Conservation (phyloP, 2,797 vertebrate species). For the Eulemur rubriventer region DNA sequence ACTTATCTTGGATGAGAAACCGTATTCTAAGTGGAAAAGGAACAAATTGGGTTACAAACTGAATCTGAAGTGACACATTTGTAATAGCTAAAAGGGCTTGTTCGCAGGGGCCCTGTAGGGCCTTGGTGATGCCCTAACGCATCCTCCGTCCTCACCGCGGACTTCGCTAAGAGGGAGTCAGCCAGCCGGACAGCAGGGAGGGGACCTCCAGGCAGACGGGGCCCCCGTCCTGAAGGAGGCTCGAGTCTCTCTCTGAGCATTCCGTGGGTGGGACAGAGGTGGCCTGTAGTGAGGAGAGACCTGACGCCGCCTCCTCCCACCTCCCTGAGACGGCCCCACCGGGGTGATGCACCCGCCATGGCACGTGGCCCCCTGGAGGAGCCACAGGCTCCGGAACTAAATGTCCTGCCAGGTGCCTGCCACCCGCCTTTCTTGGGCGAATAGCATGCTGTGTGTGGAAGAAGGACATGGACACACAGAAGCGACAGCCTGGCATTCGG, state of each 20-base stretch:
- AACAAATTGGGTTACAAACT: not conserved
- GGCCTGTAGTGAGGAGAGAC: not conserved
- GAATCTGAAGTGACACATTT: not conserved
- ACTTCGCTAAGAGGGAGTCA: not conserved
- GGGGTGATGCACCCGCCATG: rapidly evolving
- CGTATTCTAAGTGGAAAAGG: not conserved
- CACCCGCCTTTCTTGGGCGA: not conserved
- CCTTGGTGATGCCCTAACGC: rapidly evolving
- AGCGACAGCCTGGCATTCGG: not conserved
- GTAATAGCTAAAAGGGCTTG: not conserved
- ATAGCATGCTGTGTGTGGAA: not conserved
- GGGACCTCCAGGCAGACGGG: not conserved
- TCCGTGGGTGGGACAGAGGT: not conserved
- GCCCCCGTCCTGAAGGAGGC: not conserved
- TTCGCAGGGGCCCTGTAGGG: rapidly evolving
- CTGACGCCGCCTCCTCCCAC: not conserved
- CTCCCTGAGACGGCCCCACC: rapidly evolving
- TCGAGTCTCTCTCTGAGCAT: not conserved
- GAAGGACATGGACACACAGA: not conserved
- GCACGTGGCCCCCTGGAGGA: rapidly evolving
- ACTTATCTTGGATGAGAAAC: not conserved
- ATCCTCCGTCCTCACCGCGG: too few relatives aligned
- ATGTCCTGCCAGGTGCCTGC: not conserved
- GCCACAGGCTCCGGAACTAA: not conserved
- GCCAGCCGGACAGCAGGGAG: not conserved